A percentile compares a stretch with the other conserved stretches of the same genome.
These are phyloP conservation scores for Arctocebus calabarensis DNA, from an alignment of 2,797 vertebrate genomes.

Conservation along the genomic window DNA sequence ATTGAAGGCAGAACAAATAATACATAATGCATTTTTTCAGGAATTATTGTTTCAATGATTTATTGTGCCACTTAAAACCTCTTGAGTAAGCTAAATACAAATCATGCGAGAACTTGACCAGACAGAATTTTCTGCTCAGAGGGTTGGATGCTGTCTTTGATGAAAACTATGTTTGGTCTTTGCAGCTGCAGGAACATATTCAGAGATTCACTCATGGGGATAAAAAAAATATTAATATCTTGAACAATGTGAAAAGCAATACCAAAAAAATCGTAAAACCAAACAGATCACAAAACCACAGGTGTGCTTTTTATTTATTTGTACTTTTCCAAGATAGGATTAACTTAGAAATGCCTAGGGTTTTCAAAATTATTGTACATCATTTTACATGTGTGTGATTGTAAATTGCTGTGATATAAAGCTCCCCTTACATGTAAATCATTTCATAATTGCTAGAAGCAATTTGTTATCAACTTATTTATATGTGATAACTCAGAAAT, in stretches of 20 bases:
- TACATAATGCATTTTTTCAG: conserved; percentile 58
- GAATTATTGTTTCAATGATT: conserved; percentile 63
- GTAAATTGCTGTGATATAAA: background rate
- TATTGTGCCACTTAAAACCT: conserved; percentile 62
- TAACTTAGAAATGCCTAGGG: background rate
- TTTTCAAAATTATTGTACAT: background rate
- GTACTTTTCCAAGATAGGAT: conserved; percentile 2
- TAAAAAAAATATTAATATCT: conserved; percentile 57
- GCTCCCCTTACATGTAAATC: background rate
- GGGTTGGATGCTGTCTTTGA: conserved; percentile 56
- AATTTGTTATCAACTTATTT: background rate
- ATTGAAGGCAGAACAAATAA: conserved; percentile 67
- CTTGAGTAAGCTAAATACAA: conserved; percentile 73
- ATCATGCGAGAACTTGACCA: conserved; percentile 67
- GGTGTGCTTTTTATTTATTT: background rate
- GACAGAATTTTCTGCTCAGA: conserved; percentile 58
- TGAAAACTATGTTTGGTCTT: conserved; percentile 63
- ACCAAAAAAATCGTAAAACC: background rate
- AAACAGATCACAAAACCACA: background rate
- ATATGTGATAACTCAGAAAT: background rate
- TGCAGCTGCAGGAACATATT: conserved; percentile 27
- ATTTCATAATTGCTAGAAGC: background rate
- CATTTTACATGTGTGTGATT: background rate
- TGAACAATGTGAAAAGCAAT: conserved; percentile 39
- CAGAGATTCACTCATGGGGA: conserved; percentile 6